phyloP scores from a whole-genome alignment of 2,797 vertebrate genomes.

The Pseudopleuronectes americanus region DNA sequence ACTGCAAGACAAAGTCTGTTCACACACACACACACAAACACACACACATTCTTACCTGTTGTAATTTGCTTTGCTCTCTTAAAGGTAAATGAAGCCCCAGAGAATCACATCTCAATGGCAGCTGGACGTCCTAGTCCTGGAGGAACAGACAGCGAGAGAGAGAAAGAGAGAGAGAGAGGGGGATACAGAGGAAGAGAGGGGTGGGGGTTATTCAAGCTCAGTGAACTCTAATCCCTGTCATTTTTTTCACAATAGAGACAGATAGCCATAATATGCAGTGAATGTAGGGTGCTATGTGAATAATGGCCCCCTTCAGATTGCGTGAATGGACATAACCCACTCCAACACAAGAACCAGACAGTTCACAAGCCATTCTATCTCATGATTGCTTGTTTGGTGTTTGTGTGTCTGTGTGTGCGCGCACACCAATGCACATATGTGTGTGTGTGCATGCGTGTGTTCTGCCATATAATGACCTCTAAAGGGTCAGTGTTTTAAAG shows the following conservation, averaged over 20 bases:
- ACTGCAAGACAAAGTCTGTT: constrained; percentile 7
- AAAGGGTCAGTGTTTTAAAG: constrained; percentile 71
- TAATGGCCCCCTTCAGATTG: constrained; percentile 67
- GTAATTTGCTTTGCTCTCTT: constrained; percentile 63
- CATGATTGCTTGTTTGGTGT: constrained; percentile 68
- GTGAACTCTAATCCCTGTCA: constrained; percentile 68
- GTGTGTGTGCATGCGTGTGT: constrained; percentile 8
- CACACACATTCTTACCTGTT: constrained; percentile 64
- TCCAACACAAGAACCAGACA: constrained; percentile 65
- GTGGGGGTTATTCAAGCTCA: constrained; percentile 61
- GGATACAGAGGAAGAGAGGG: constrained; percentile 10
- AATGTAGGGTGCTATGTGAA: constrained; percentile 70
- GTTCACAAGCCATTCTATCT: constrained; percentile 63
- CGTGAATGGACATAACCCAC: constrained; percentile 72
- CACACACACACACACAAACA: not conserved
- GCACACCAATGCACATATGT: not conserved
- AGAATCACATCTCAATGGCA: constrained; percentile 82
- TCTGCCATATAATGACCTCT: constrained; percentile 64
- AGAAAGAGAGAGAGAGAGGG: constrained; percentile 10
- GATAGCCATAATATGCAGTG: constrained; percentile 70
- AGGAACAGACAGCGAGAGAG: constrained; percentile 21
- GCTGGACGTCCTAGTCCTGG: constrained; percentile 70
- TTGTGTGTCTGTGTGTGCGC: constrained; percentile 19
- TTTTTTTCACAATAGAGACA: constrained; percentile 71
- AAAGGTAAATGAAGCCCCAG: constrained; percentile 65